Evolutionary conservation across 2,113 vertebrate species (phyloP), one percentile per base, ranked within the genome.

Genomic region (Budorcas taxicolor): DNA sequence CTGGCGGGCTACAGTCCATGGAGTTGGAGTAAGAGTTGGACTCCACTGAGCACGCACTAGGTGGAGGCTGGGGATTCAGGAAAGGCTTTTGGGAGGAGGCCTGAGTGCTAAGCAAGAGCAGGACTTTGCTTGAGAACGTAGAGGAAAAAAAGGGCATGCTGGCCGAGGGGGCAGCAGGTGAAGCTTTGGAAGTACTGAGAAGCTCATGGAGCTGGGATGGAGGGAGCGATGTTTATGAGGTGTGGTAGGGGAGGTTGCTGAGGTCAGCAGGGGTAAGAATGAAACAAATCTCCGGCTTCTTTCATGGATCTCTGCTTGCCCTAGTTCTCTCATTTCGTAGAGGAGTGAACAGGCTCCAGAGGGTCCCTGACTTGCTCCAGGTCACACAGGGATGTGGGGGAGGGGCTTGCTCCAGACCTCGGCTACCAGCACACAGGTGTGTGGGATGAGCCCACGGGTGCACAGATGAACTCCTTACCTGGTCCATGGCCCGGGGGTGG

Each of bases 141-240:
- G 47, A 40, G 90, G 58, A 14, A 1, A 10, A 11, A 50, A 43
- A 43, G 58, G 15, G 7, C 21, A 0, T 4, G 3, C 17, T 14
- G 76, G 82, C 3, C 0, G 33, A 6, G 23, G 55, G 16, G 14
- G 64, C 2, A 10, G 36, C 3, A 15, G 0, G 99, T 47, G 99
- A 99, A 97, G 99, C 99, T 97, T 96, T 99, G 98, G 99, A 99
- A 98, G 99, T 99, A 95, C 31, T 99, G 99, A 98, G 99, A 99
- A 96, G 99, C 99, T 83, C 98, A 99, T 94, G 99, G 99, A 99
- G 99, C 99, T 99, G 93, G 21, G 31, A 21, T 45, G 13, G 21
- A 57, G 62, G 71, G 58, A 40, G 43, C 60, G 36, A 17, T 23
- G 29, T 53, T 36, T 15, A 4, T 12, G 10, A 15, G 74, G 57